Conservation (phyloP, 2,888 invertebrate genomes). For the Atethmia centrago region DNA sequence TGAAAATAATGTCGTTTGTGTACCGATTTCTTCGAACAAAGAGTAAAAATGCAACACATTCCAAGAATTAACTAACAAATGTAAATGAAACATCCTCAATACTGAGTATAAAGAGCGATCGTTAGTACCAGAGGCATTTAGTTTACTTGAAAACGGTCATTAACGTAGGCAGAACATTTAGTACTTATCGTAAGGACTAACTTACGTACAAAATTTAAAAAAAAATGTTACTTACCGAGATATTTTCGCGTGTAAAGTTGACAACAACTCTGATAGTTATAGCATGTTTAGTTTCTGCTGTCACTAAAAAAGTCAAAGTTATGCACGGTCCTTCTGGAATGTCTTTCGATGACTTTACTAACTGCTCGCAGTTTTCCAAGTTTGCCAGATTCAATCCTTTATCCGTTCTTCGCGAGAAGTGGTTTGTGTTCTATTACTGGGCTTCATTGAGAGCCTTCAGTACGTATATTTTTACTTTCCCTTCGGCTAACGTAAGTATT, state of each 20-base stretch:
- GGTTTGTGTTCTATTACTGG: constrained; percentile 82
- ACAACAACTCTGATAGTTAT: constrained; percentile 17
- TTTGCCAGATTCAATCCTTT: constrained; percentile 80
- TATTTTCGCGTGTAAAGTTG: constrained; percentile 16
- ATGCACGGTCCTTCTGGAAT: constrained; percentile 64
- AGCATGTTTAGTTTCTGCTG: constrained; percentile 20
- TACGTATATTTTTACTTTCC: constrained; percentile 69
- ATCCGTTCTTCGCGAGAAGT: constrained; percentile 72
- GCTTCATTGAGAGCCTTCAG: constrained; percentile 31
- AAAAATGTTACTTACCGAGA: neutral
- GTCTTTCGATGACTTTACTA: constrained; percentile 65
- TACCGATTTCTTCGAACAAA: constrained; percentile 24
- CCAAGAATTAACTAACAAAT: constrained; percentile 29
- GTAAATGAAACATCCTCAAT: constrained; percentile 37
- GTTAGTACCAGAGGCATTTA: constrained; percentile 3
- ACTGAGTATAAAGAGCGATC: constrained; percentile 37
- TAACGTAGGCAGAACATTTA: neutral
- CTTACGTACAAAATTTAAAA: neutral
- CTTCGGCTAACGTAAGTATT: constrained; percentile 71
- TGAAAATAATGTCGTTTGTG: constrained; percentile 16
- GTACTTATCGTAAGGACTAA: too few relatives aligned
- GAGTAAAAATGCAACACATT: constrained; percentile 26
- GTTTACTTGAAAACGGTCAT: constrained; percentile 1
- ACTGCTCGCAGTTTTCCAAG: constrained; percentile 75
- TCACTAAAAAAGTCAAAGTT: constrained; percentile 23